Evolutionary conservation across 2,113 vertebrate genomes (phyloP), one percentile per base, ranked within the genome.

Genomic region (Bostrychus sinensis): DNA sequence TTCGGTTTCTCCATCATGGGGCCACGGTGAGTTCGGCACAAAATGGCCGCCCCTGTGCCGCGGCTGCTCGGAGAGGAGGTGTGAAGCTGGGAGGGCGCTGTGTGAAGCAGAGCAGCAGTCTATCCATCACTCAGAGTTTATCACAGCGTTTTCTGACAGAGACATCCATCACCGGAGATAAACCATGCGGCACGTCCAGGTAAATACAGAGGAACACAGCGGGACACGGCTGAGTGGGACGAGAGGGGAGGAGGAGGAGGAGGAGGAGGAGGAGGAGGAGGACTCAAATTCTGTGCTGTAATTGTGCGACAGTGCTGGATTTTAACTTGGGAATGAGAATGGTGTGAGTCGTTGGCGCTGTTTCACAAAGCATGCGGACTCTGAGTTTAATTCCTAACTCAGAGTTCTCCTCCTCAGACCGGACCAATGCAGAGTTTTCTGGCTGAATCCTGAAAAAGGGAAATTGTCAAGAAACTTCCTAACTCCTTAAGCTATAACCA

Each of bases 71-170:
- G 73, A 61, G 39, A 70, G 72, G 77, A 85, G 72, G 70, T 41
- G 74, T 7, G 37, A 75, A 64, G 80, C 77, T 59, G 81, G n/a
- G n/a, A 75, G 71, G 55, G 69, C 68, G 70, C 75, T 50, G 34
- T 59, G 65, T 62, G 83, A 86, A 74, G 73, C 71, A 60, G 59
- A 42, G 12, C 76, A 55, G 62, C 58, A n/a, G 48, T 84, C 81
- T 62, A 87, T 84, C n/a, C 81, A 86, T 89, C 85, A 86, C 70
- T 73, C 14, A 43, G 36, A 63, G 61, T 86, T 88, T 88, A 85
- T 89, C 87, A 87, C 77, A 75, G 69, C 62, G 32, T 81, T 73
- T 20, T 22, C 71, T 83, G 81, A 76, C 78, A 83, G 75, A 58
- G 56, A 72, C 41, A 87, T 89, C 79, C 79, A 85, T 87, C 87